Base-by-base conservation (phyloP, 2,888 invertebrate genomes). In the Acrobasis suavella region DNA sequence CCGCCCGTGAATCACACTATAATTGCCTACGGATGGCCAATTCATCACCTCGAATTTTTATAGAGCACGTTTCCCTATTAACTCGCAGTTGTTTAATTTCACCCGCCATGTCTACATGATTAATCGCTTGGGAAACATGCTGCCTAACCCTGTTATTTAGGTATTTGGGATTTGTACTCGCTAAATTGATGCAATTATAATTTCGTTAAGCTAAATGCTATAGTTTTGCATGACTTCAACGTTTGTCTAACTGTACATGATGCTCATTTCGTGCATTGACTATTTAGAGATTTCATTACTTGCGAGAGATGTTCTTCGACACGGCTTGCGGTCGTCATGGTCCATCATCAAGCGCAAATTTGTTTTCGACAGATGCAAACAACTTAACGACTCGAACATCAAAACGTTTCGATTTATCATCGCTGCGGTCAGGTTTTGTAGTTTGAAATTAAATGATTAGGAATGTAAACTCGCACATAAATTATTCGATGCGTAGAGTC, bases 211-310 rank as follows among this genome's bases (percentile, higher is more conserved):
- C 65, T 62, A 62, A 62, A 62, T 64, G 55, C 61, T 64, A 46
- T 56, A 54, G 74, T 70, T 76, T 73, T 65, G 69, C 73, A 68
- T 66, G 69, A 75, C 72, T 70, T 75, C 74, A 71, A 56, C 16
- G 69, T n/a, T 60, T 49, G 72, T 69, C 72, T 87, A 87, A 86
- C 87, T 86, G 86, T 72, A 70, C 68, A 70, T 78, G 72, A 81
- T 76, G 76, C 68, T 77, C 74, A 71, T 82, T 81, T 89, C 89
- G 89, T 89, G 91, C 83, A 72, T 76, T 73, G 70, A 82, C 85
- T 81, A 88, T 90, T 87, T 86, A 73, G 72, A 69, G 71, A 74
- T 80, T 75, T 82, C 81, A 86, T 86, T 85, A 85, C 80, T 79
- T 77, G 82, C 22, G 81, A 81, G 81, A 81, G 74, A 78, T 82